phyloP scores from a whole-genome alignment of 2,888 invertebrate genomes.

The Hemicrepidius hirtus region DNA sequence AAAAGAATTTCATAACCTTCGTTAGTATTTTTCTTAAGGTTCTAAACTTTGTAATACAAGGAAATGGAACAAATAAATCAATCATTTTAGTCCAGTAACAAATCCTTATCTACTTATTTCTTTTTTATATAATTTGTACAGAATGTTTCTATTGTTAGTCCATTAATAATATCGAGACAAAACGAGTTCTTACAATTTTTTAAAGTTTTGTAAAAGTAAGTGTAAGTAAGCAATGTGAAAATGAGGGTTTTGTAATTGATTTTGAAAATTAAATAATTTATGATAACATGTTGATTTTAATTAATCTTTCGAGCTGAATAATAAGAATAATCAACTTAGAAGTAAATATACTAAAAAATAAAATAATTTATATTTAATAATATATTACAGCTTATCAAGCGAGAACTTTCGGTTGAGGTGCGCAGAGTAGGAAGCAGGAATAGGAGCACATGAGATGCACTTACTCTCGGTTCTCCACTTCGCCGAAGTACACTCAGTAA shows the following conservation, averaged over 20 bases:
- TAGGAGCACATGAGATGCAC: no score
- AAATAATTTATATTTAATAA: no score
- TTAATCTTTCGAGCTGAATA: neutral
- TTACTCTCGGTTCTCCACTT: no score
- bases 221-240: conserved; percentile 8
- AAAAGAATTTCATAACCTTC: conserved; percentile 29
- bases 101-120: neutral
- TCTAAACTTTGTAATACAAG: conserved; percentile 35
- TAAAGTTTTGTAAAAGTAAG: neutral
- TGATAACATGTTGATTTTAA: neutral
- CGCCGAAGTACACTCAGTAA: no score
- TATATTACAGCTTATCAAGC: no score
- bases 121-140: neutral
- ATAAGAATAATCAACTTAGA: no score
- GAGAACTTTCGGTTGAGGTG: no score
- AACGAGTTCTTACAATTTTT: neutral
- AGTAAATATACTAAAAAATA: no score
- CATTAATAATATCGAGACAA: no score
- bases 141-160: neutral
- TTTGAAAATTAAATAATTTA: conserved; percentile 9
- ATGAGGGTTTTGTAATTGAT: conserved; percentile 1
- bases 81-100: neutral
- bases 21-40: conserved; percentile 30
- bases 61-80: conserved; percentile 16
- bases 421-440: no score